A percentile compares a stretch with the other conserved stretches of the same genome.
Evolutionary conservation across 2,113 vertebrate genomes (phyloP).

Genomic region (Osmerus eperlanus): DNA sequence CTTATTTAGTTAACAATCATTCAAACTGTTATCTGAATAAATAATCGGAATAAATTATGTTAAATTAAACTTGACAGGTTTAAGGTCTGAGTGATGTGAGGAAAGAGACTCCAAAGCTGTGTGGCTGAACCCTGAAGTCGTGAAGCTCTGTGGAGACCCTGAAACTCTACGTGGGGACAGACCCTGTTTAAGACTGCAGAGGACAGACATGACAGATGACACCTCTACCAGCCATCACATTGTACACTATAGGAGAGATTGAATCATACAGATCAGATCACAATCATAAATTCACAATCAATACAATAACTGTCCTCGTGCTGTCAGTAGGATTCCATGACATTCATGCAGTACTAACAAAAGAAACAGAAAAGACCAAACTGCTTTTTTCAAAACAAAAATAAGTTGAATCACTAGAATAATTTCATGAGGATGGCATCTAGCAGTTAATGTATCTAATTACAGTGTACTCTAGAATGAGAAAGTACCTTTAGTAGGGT

Average conservation of each 20-base stretch:
- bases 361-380: conserved; percentile 56
- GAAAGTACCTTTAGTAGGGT: conserved; percentile 36
- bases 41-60: conserved; percentile 41
- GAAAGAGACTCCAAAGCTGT: not conserved
- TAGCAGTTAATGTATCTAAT: conserved; percentile 62
- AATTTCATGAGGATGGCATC: conserved; percentile 52
- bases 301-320: conserved; percentile 59
- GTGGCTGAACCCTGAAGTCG: conserved; percentile 48
- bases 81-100: conserved; percentile 61
- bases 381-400: conserved; percentile 48
- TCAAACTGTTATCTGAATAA: conserved; percentile 20
- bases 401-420: conserved; percentile 56
- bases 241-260: conserved; percentile 38
- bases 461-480: conserved; percentile 51
- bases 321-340: conserved; percentile 61
- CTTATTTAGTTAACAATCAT: conserved; percentile 30
- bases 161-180: conserved; percentile 23
- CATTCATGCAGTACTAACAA: conserved; percentile 74
- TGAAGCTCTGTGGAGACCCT: conserved; percentile 8
- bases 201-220: conserved; percentile 56
- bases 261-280: conserved; percentile 43
- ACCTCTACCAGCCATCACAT: conserved; percentile 43
- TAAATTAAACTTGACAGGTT: conserved; percentile 44
- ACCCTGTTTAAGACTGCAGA: conserved; percentile 75
- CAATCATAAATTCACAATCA: conserved; percentile 54